Conservation (phyloP, 2,888 invertebrate genomes). For the Orthosia cruda region DNA sequence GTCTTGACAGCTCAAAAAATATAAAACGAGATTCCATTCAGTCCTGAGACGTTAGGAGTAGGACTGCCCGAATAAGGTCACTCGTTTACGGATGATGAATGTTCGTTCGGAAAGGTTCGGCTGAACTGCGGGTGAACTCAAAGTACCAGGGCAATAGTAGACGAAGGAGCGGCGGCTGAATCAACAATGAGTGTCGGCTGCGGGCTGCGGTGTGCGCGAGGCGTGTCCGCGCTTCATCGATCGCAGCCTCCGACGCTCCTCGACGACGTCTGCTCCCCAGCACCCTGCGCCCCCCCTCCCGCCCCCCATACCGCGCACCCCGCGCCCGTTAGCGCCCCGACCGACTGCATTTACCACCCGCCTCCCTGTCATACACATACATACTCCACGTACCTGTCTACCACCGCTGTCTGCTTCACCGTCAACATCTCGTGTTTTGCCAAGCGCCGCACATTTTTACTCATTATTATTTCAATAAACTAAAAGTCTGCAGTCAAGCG, state of each 20-base stretch:
- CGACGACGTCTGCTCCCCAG: slow-evolving; percentile 89
- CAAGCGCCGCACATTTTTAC: slow-evolving; percentile 67
- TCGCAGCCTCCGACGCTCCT: slow-evolving; percentile 91
- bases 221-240: slow-evolving; percentile 92
- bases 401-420: slow-evolving; percentile 74
- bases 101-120: slow-evolving; percentile 46
- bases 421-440: slow-evolving; percentile 77
- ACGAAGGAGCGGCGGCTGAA: slow-evolving; percentile 78
- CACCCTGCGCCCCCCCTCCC: slow-evolving; percentile 69
- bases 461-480: slow-evolving; percentile 72
- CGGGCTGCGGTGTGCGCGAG: slow-evolving; percentile 87
- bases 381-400: slow-evolving; percentile 81
- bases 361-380: slow-evolving; percentile 81
- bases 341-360: slow-evolving; percentile 91
- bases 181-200: slow-evolving; percentile 85
- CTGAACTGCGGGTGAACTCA: slow-evolving; percentile 39
- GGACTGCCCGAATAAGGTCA: slow-evolving; percentile 49
- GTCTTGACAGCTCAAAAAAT: slow-evolving; percentile 86
- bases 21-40: slow-evolving; percentile 75
- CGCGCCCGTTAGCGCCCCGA: slow-evolving; percentile 90
- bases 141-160: slow-evolving; percentile 54
- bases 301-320: slow-evolving; percentile 68
- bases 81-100: slow-evolving; percentile 66
- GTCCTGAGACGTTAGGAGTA: slow-evolving; percentile 56
- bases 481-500: slow-evolving; percentile 63